These are phyloP conservation scores for Petrocephalus zakoni DNA, from an alignment of 2,113 vertebrate genomes.

Conservation along the genomic window DNA sequence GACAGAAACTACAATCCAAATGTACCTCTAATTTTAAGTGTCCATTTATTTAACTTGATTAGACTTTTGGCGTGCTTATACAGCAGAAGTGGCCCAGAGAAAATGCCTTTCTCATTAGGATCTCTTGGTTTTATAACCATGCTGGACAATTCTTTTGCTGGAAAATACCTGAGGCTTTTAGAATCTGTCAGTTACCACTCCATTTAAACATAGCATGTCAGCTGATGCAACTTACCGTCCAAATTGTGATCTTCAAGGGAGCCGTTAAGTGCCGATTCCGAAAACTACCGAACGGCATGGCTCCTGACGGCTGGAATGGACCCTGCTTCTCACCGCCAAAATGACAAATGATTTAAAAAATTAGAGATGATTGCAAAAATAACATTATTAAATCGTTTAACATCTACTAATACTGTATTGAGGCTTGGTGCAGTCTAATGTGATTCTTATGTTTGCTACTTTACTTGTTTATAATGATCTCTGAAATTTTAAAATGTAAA, in stretches of 20 bases:
- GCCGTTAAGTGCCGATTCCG: background rate
- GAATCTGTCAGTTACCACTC: background rate
- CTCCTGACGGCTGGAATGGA: background rate
- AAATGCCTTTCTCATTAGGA: background rate
- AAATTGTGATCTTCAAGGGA: background rate
- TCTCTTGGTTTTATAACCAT: background rate
- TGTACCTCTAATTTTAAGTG: background rate
- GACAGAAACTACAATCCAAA: background rate
- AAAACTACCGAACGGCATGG: background rate
- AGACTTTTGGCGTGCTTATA: background rate
- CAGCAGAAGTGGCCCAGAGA: background rate
- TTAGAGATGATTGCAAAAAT: background rate
- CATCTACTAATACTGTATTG: background rate
- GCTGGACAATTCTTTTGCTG: background rate
- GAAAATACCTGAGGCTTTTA: background rate
- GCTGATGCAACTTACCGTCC: background rate
- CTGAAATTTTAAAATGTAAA: background rate
- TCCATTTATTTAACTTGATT: background rate
- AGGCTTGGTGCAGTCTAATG: background rate
- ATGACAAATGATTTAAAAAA: background rate
- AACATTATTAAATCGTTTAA: background rate
- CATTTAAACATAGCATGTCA: background rate
- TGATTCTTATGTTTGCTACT: background rate
- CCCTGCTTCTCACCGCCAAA: background rate
- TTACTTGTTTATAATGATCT: background rate